These are phyloP conservation scores for Leistus spinibarbis DNA, from an alignment of 2,888 invertebrate species.

Conservation along the genomic window DNA sequence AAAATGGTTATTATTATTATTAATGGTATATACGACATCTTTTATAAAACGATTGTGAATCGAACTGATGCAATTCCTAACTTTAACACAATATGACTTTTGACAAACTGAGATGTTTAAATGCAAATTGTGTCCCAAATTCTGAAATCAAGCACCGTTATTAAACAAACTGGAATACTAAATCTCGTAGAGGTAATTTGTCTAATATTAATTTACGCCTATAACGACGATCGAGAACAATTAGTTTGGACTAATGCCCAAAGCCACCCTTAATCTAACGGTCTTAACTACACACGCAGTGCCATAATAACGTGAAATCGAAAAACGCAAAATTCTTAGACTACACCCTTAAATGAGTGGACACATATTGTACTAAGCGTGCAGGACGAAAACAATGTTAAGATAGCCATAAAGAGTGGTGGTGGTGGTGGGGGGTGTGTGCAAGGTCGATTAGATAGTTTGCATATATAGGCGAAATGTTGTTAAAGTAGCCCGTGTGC, in stretches of 20 bases:
- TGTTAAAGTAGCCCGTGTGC: constrained; percentile 6
- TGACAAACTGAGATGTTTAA: too few relatives aligned
- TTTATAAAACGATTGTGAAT: too few relatives aligned
- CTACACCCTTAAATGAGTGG: not conserved
- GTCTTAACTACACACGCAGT: not conserved
- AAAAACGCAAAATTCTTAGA: not conserved
- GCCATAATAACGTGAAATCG: not conserved
- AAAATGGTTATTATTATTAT: too few relatives aligned
- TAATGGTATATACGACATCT: too few relatives aligned
- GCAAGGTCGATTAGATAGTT: constrained; percentile 55
- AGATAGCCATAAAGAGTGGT: not conserved
- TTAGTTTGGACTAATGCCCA: not conserved
- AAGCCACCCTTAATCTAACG: not conserved
- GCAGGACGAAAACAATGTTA: not conserved
- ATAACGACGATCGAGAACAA: not conserved
- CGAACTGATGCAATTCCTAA: too few relatives aligned
- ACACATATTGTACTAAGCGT: not conserved
- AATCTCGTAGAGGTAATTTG: not conserved
- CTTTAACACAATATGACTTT: too few relatives aligned
- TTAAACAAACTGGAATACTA: too few relatives aligned
- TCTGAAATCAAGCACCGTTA: too few relatives aligned
- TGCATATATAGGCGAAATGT: constrained; percentile 52
- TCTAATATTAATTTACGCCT: not conserved
- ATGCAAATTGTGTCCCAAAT: too few relatives aligned
- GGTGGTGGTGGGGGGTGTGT: too few relatives aligned